Evolutionary conservation across 2,113 vertebrate genomes (phyloP).

Genomic region (Myotis lucifugus): DNA sequence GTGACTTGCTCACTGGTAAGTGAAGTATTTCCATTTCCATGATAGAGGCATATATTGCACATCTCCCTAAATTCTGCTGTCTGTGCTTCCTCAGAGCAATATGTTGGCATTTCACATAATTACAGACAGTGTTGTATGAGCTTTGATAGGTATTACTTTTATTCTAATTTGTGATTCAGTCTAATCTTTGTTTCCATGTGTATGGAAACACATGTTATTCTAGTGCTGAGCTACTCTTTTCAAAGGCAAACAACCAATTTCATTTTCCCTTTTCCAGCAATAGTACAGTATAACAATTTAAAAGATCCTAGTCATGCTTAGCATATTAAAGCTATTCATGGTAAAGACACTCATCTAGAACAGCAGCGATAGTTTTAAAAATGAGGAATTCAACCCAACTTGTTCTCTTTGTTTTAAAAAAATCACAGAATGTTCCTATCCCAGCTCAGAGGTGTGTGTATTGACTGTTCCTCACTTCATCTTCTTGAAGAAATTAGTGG

Average conservation of each 20-base stretch:
- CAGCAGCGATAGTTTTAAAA: background rate
- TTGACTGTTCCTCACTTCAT: background rate
- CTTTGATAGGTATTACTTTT: background rate
- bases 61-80: slow-evolving; percentile 52
- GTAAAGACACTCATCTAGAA: slow-evolving; percentile 49
- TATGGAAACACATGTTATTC: background rate
- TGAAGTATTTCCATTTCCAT: background rate
- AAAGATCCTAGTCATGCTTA: background rate
- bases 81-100: slow-evolving; percentile 21
- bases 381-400: slow-evolving; percentile 18
- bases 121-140: slow-evolving; percentile 9
- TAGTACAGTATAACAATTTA: background rate
- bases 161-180: slow-evolving; percentile 5
- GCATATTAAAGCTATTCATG: slow-evolving; percentile 21
- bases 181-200: background rate
- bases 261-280: slow-evolving; percentile 28
- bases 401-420: slow-evolving; percentile 3
- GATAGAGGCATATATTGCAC: slow-evolving; percentile 63
- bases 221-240: background rate
- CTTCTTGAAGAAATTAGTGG: slow-evolving; percentile 4
- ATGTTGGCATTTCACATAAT: background rate
- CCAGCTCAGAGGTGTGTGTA: background rate
- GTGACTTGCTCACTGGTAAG: slow-evolving; percentile 71
- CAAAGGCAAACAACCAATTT: slow-evolving; percentile 41
- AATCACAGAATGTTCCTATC: background rate